Base-by-base conservation (phyloP, 2,113 vertebrate genomes). In the Nanorana parkeri region DNA sequence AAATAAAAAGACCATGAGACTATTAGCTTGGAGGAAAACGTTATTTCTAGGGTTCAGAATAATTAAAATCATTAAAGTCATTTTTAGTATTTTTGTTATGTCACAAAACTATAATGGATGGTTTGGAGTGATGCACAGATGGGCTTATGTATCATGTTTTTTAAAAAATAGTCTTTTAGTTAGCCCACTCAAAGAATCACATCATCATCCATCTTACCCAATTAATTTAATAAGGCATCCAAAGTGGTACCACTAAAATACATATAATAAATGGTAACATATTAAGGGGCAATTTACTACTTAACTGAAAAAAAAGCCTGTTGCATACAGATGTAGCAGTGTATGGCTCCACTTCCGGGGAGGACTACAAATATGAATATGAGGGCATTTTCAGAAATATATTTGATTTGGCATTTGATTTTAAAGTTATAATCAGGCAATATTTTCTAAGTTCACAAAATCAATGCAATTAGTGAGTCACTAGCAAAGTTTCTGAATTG, bases 1-100 rank as follows among this genome's bases (percentile, higher is more conserved):
- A 75, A 68, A 76, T 60, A 47, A 82, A 76, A 76, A 67, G 69
- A 75, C 51, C 69, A 66, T 19, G 77, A 29, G 55, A 29, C 7
- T 54, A 55, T 60, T 58, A 15, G 56, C 55, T 83, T 68, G 16
- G 1, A 80, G 68, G 47, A 76, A 7, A 60, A 15, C 47, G 15
- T 65, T 80, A 68, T 76, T 68, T 80, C 36, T 84, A 58, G 23
- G 55, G 55, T 67, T 67, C 29, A 74, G 61, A 84, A 74, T 79
- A 75, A 78, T 79, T 73, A 84, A 36, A 73, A 60, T 84, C 54
- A 84, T 74, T 52, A 52, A 64, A 54, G 77, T 76, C 66, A 32
- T 68, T 80, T 84, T 74, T 80, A 61, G 32, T 75, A 74, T 74
- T 81, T 81, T 73, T 72, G 60, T 24, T 65, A 41, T 66, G 61